phyloP scores from a whole-genome alignment of 2,888 invertebrate genomes.

The Xylocampa areola region DNA sequence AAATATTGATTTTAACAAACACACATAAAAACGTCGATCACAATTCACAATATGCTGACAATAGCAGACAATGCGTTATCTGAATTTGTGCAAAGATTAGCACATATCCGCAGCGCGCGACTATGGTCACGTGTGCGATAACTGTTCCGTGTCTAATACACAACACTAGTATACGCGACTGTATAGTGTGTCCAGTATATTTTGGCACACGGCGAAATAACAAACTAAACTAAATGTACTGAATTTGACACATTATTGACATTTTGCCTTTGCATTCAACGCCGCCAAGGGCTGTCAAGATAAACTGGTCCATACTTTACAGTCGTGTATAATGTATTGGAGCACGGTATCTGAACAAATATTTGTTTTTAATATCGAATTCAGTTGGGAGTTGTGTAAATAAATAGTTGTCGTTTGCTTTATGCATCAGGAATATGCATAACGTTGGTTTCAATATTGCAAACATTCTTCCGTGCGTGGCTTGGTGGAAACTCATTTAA shows the following conservation, averaged over 20 bases:
- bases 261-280: not conserved
- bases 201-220: not conserved
- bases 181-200: slow-evolving; percentile 13
- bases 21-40: slow-evolving; percentile 48
- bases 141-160: slow-evolving; percentile 28
- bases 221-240: not conserved
- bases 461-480: slow-evolving; percentile 18
- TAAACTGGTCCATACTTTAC: not conserved
- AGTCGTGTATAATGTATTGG: slow-evolving; percentile 12
- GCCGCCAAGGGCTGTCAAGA: not conserved
- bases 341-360: slow-evolving; percentile 38
- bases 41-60: slow-evolving; percentile 35
- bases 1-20: slow-evolving; percentile 49
- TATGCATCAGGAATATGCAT: slow-evolving; percentile 41
- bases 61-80: slow-evolving; percentile 51
- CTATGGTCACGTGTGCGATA: slow-evolving; percentile 48
- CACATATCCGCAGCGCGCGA: slow-evolving; percentile 47
- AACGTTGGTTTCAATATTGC: slow-evolving; percentile 20
- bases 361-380: slow-evolving; percentile 49
- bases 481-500: slow-evolving; percentile 11
- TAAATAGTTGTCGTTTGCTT: slow-evolving; percentile 40
- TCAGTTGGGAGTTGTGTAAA: slow-evolving; percentile 23
- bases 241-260: not conserved
- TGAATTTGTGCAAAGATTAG: slow-evolving; percentile 53
- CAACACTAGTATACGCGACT: slow-evolving; percentile 30